A percentile compares a stretch with the other conserved stretches of the same genome.
Conservation (phyloP, 2,888 invertebrate genomes). For the Cetonia aurata region DNA sequence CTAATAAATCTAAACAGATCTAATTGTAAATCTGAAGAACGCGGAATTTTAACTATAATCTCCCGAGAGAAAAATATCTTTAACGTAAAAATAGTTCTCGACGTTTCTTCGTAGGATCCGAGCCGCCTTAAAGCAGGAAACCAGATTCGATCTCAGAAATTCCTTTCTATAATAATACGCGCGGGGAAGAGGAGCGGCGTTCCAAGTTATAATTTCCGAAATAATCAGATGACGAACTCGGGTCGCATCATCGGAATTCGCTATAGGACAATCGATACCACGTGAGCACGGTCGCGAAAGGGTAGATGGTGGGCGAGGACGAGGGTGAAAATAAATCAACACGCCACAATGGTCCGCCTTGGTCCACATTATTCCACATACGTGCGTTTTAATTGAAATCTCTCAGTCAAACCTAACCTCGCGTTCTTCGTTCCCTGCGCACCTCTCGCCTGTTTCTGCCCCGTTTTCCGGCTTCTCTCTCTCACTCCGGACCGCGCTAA, state of each 20-base stretch:
- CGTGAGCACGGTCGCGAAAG: slow-evolving; percentile 17
- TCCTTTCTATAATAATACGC: too few species aligned
- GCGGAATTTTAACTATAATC: too few species aligned
- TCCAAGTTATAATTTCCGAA: slow-evolving; percentile 18
- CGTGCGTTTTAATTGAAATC: slow-evolving; percentile 68
- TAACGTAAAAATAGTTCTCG: too few species aligned
- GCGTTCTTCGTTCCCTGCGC: slow-evolving; percentile 38
- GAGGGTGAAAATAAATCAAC: slow-evolving; percentile 49
- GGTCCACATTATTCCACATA: slow-evolving; percentile 68
- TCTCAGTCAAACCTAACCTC: slow-evolving; percentile 48
- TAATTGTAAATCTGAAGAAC: too few species aligned
- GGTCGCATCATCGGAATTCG: slow-evolving; percentile 20
- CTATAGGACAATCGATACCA: slow-evolving; percentile 33
- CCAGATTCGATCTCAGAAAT: too few species aligned
- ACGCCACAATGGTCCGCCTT: slow-evolving; percentile 53
- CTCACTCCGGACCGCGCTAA: slow-evolving; percentile 24
- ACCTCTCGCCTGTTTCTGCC: slow-evolving; percentile 32
- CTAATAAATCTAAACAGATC: too few species aligned
- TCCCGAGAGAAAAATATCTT: too few species aligned
- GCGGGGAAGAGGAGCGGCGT: too few species aligned
- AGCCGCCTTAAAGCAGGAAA: too few species aligned
- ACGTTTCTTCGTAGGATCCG: too few species aligned
- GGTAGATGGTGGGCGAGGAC: not conserved
- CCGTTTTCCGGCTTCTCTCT: slow-evolving; percentile 39
- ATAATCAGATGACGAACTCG: slow-evolving; percentile 20